phyloP scores from a whole-genome alignment of 2,888 invertebrate genomes.

The Nephrotoma guestfalica region DNA sequence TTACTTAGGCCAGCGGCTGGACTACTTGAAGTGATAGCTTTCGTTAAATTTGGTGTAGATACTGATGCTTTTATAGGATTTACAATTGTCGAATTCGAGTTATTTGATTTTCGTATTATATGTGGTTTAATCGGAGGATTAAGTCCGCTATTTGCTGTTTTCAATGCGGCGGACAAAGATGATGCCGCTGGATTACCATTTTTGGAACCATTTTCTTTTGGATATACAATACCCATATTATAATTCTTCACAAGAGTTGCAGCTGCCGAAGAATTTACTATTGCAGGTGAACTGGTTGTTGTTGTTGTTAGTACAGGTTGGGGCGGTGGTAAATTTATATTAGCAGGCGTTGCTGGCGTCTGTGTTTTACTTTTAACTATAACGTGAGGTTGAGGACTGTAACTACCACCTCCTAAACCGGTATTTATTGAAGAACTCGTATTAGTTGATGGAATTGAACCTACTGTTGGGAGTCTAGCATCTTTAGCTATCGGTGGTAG shows the following conservation, averaged over 20 bases:
- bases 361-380: slow-evolving; percentile 1
- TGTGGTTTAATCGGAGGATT: background rate
- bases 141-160: background rate
- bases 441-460: background rate
- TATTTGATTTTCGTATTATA: background rate
- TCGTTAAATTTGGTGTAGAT: background rate
- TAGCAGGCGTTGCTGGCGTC: background rate
- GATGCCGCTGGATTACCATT: background rate
- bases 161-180: background rate
- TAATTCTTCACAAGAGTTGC: background rate
- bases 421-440: background rate
- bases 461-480: background rate
- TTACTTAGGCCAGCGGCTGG: background rate
- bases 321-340: background rate
- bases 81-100: background rate
- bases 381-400: slow-evolving; percentile 1
- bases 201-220: background rate
- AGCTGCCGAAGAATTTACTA: background rate
- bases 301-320: background rate
- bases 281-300: background rate
- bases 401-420: background rate
- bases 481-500: background rate
- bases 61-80: background rate
- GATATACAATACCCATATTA: slow-evolving; percentile 11
- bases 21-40: background rate